Percentiles rank a stretch among this genome's conserved stretches.
phyloP scores from a whole-genome alignment of 2,113 vertebrate species.

The Cervus canadensis region DNA sequence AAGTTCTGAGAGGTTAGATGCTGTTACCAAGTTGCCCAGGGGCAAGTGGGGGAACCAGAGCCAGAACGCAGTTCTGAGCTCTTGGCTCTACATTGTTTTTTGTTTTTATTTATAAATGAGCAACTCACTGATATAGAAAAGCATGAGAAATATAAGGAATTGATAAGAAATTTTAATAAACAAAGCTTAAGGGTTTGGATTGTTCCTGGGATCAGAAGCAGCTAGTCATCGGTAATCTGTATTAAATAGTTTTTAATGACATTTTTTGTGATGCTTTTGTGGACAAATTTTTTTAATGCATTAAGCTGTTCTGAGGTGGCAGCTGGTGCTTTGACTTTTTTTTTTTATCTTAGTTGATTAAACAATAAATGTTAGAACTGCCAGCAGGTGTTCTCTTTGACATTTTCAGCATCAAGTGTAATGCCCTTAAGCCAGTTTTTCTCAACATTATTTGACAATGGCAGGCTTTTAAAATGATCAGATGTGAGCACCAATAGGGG shows the following conservation, averaged over 20 bases:
- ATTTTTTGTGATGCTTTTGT: neutral
- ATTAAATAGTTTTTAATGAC: neutral
- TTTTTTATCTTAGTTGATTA: constrained; percentile 9
- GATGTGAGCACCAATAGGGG: neutral
- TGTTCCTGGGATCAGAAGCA: neutral
- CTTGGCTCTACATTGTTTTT: neutral
- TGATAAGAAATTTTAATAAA: neutral
- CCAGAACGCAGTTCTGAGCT: neutral
- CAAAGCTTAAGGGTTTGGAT: neutral
- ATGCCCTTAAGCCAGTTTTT: constrained; percentile 8
- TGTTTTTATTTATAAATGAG: neutral
- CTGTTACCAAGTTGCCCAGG: neutral
- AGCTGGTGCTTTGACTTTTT: neutral
- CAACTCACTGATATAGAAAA: neutral
- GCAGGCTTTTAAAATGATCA: neutral
- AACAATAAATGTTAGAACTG: constrained; percentile 27
- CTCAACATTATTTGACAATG: neutral
- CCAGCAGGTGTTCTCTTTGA: constrained; percentile 40
- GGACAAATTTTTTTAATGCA: neutral
- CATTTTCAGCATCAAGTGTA: constrained; percentile 17
- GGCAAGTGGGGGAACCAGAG: neutral
- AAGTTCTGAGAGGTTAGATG: neutral
- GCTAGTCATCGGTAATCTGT: neutral
- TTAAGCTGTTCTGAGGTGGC: neutral
- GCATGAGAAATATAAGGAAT: neutral